phyloP scores from a whole-genome alignment of 2,113 vertebrate genomes.

The Strigops habroptila region DNA sequence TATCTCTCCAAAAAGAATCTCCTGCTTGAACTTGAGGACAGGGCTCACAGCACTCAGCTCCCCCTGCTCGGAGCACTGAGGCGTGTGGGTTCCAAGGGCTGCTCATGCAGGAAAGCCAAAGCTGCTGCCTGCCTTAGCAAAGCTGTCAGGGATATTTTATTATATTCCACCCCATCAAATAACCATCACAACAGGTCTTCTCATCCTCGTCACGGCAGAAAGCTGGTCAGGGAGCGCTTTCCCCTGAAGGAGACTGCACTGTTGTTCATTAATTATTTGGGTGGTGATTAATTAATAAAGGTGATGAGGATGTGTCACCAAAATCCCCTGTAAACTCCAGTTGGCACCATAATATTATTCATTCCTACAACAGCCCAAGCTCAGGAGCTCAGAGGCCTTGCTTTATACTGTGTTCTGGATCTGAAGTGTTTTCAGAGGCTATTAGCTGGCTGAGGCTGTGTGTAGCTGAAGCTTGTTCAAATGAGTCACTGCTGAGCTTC shows the following conservation, averaged over 20 bases:
- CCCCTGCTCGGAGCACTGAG: neutral
- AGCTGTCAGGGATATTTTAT: neutral
- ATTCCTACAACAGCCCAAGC: neutral
- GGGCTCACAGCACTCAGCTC: neutral
- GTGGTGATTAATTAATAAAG: neutral
- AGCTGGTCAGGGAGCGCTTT: neutral
- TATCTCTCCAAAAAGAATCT: neutral
- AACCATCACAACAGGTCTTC: slow-evolving; percentile 22
- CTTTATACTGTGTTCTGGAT: neutral
- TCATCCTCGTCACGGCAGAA: neutral
- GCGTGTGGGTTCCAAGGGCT: neutral
- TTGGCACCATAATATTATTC: neutral
- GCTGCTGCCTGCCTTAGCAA: slow-evolving; percentile 10
- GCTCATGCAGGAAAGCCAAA: slow-evolving; percentile 2
- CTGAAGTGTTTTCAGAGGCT: neutral
- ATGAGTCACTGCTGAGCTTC: slow-evolving; percentile 38
- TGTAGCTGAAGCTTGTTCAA: neutral
- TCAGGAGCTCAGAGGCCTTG: neutral
- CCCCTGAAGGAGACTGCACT: neutral
- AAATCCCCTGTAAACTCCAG: neutral
- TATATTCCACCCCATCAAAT: neutral
- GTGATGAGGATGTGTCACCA: neutral
- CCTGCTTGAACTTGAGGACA: neutral
- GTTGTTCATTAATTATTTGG: neutral
- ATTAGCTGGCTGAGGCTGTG: neutral